These are phyloP conservation scores for Meloidogyne chitwoodi DNA, from an alignment of 1,140 invertebrate species.

Conservation along the genomic window DNA sequence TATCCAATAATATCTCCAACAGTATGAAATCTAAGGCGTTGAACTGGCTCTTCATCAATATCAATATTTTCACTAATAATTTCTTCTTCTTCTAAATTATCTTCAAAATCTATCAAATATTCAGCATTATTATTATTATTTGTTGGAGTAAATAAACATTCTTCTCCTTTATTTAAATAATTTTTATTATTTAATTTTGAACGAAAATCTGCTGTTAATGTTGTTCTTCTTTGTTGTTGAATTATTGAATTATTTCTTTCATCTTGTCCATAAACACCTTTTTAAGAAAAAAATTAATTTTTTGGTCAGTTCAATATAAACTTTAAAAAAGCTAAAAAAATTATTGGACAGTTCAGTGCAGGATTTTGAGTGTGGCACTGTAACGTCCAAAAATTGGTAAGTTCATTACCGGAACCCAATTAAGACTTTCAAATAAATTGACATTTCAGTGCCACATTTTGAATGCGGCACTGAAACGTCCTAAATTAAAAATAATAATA, in stretches of 20 bases:
- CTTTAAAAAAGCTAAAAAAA: no score
- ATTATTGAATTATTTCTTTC: not conserved
- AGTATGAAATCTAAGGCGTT: not conserved
- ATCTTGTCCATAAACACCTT: slow-evolving; percentile 4
- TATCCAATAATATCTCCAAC: slow-evolving; percentile 18
- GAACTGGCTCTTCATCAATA: not conserved
- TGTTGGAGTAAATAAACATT: no score
- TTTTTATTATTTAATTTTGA: no score
- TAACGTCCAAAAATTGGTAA: no score
- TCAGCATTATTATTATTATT: not conserved
- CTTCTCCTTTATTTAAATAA: no score
- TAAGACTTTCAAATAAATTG: no score
- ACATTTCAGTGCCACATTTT: not conserved
- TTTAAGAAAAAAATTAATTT: not conserved
- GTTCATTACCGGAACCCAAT: no score
- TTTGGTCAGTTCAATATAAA: not conserved
- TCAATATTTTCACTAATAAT: no score
- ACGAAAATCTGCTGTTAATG: no score
- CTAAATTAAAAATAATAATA: not conserved
- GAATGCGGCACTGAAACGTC: no score
- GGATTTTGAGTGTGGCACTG: no score
- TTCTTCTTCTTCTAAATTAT: not conserved
- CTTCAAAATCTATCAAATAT: slow-evolving; percentile 4
- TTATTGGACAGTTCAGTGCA: not conserved
- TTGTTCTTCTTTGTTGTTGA: no score